These are phyloP conservation scores for Hydrozoanthus tunicans DNA, from an alignment of 64 coral and sea anemone genomes.

Conservation along the genomic window DNA sequence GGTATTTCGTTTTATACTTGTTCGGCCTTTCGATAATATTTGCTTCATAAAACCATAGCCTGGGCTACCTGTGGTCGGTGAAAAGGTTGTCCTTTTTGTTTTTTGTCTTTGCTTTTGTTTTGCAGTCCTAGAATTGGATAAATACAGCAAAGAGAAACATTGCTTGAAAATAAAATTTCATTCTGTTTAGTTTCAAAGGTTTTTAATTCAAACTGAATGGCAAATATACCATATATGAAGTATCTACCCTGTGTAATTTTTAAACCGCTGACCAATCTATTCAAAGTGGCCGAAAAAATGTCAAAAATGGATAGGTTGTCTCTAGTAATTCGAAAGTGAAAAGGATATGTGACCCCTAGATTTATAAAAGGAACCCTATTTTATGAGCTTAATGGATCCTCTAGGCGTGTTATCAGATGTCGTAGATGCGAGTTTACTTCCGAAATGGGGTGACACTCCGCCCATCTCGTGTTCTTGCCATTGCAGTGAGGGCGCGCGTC, in stretches of 20 bases:
- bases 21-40: too few species aligned
- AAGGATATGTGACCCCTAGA: not conserved
- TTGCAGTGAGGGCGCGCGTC: not conserved
- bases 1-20: too few species aligned
- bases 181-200: too few species aligned
- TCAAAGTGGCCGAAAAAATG: not conserved
- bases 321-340: not conserved
- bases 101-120: too few species aligned
- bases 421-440: slow-evolving; percentile 67
- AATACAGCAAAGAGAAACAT: too few species aligned
- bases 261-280: slow-evolving; percentile 11
- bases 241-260: not conserved
- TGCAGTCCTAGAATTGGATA: too few species aligned
- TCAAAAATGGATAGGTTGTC: not conserved
- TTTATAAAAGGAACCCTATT: not conserved
- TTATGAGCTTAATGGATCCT: slow-evolving; percentile 70
- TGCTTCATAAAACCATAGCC: too few species aligned
- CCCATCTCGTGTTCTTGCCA: slow-evolving; percentile 5
- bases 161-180: too few species aligned
- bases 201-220: too few species aligned
- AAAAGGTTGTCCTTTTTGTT: too few species aligned
- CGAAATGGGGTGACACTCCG: slow-evolving; percentile 79
- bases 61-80: too few species aligned
- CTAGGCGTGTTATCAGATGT: slow-evolving; percentile 72
- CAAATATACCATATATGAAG: too few species aligned